Evolutionary conservation across 2,888 invertebrate genomes (phyloP).

Genomic region (Digitonthophagus gazella): DNA sequence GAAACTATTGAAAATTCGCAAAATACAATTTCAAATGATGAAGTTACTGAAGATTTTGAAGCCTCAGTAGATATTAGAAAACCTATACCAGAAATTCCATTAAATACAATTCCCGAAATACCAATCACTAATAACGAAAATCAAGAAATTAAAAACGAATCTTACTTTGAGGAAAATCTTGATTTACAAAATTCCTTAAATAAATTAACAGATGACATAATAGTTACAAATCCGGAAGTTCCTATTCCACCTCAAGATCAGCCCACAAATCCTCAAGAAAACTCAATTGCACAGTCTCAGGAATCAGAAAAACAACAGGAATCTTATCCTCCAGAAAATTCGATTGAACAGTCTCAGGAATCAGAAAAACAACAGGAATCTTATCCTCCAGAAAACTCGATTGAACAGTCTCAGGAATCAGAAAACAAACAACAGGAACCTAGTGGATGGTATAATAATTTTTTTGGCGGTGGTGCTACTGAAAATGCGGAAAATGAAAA

Average conservation of each 20-base stretch:
- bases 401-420: not conserved
- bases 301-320: too few species aligned
- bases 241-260: not conserved
- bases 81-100: too few species aligned
- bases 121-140: not conserved
- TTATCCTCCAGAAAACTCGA: not conserved
- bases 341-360: too few species aligned
- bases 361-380: too few species aligned
- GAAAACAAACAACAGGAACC: not conserved
- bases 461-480: not conserved
- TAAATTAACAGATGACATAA: not conserved
- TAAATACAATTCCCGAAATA: not conserved
- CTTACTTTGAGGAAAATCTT: not conserved
- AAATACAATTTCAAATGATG: slow-evolving; percentile 4
- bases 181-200: not conserved
- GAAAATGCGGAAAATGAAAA: slow-evolving; percentile 19
- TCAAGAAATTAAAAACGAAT: not conserved
- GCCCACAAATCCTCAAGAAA: not conserved
- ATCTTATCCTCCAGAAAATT: too few species aligned
- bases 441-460: not conserved
- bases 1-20: not conserved
- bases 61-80: too few species aligned
- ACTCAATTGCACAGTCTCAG: too few species aligned
- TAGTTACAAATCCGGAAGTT: not conserved
- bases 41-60: too few species aligned